Evolutionary conservation across 2,113 vertebrate species (phyloP).

Genomic region (Eidolon helvum): DNA sequence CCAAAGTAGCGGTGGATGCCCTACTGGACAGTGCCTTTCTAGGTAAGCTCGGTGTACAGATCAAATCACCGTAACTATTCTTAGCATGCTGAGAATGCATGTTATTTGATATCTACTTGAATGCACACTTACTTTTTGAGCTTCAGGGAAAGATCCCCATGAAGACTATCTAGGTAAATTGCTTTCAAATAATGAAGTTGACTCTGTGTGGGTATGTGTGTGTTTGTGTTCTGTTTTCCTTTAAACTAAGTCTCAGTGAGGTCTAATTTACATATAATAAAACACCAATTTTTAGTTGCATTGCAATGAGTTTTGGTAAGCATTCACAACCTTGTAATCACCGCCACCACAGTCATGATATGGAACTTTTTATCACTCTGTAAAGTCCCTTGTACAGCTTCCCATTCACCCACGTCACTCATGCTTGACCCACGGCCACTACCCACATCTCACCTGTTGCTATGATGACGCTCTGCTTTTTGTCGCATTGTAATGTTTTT

Average conservation of each 20-base stretch:
- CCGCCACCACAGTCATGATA: rapidly evolving
- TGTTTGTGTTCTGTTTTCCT: not conserved
- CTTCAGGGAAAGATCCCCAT: not conserved
- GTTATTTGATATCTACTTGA: not conserved
- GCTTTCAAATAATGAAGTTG: not conserved
- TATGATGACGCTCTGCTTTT: rapidly evolving
- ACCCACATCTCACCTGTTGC: rapidly evolving
- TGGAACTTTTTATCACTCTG: rapidly evolving
- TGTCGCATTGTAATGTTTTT: not conserved
- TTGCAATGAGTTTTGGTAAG: not conserved
- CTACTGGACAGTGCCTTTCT: not conserved
- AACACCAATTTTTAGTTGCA: not conserved
- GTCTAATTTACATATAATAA: not conserved
- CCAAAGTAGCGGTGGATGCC: not conserved
- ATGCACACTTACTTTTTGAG: not conserved
- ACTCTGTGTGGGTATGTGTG: not conserved
- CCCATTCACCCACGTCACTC: rapidly evolving
- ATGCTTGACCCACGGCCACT: rapidly evolving
- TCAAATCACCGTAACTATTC: not conserved
- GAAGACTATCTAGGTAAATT: not conserved
- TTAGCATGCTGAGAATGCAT: not conserved
- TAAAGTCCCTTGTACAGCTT: rapidly evolving
- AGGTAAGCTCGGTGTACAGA: not conserved
- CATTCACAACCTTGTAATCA: not conserved
- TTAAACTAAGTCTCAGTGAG: not conserved